A percentile compares a stretch with the other conserved stretches of the same genome.
Conservation (phyloP, 2,797 vertebrate genomes). For the Psittacula derbiana region DNA sequence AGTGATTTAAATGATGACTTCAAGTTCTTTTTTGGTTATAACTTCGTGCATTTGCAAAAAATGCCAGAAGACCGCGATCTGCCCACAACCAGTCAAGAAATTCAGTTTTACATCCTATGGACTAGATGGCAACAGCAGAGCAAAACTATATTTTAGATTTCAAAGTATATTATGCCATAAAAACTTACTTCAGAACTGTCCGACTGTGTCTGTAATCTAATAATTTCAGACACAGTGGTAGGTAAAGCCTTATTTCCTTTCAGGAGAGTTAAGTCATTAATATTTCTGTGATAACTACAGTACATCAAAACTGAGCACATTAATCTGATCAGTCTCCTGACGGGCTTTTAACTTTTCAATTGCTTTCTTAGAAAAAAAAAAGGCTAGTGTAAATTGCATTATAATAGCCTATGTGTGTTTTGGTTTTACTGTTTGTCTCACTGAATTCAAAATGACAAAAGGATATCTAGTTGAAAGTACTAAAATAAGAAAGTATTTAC, state of each 20-base stretch:
- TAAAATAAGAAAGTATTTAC: slow-evolving; percentile 13
- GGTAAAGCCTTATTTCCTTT: slow-evolving; percentile 58
- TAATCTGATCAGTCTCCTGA: slow-evolving; percentile 39
- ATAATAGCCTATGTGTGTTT: background rate
- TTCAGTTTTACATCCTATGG: background rate
- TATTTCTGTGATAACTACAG: slow-evolving; percentile 56
- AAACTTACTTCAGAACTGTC: slow-evolving; percentile 34
- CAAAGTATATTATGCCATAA: slow-evolving; percentile 15
- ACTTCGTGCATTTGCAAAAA: background rate
- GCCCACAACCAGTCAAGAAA: background rate
- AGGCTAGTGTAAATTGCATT: background rate
- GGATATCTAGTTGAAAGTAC: background rate
- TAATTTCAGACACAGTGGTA: slow-evolving; percentile 61
- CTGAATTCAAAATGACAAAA: background rate
- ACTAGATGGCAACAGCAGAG: background rate
- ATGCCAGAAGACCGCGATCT: background rate
- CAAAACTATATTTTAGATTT: slow-evolving; percentile 21
- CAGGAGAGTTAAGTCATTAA: slow-evolving; percentile 55
- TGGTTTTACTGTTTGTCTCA: background rate
- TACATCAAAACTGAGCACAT: slow-evolving; percentile 31
- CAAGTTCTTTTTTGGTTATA: background rate
- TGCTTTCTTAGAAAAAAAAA: slow-evolving; percentile 15
- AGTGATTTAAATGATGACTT: background rate
- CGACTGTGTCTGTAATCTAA: slow-evolving; percentile 50
- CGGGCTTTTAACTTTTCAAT: slow-evolving; percentile 22